phyloP scores from a whole-genome alignment of 2,113 vertebrate species.

The Thinocorus orbignyianus region DNA sequence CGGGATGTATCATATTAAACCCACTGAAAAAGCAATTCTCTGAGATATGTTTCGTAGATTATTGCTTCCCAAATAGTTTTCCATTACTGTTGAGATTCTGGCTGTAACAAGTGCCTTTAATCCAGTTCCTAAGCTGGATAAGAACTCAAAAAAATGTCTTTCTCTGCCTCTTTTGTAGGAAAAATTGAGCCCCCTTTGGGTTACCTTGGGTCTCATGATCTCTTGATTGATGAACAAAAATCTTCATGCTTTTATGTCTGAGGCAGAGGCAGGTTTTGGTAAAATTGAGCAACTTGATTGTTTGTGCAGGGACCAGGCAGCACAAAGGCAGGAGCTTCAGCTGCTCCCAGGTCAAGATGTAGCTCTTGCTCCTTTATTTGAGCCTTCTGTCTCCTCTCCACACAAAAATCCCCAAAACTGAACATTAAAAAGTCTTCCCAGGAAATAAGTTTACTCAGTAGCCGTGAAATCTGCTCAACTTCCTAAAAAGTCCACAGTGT shows the following conservation, averaged over 20 bases:
- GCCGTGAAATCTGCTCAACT: not conserved
- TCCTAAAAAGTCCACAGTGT: not conserved
- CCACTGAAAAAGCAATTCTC: not conserved
- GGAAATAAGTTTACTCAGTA: not conserved
- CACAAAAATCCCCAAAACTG: too few species aligned
- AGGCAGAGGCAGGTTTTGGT: not conserved
- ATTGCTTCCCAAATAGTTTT: constrained; percentile 28
- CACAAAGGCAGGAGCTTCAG: not conserved
- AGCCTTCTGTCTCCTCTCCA: not conserved
- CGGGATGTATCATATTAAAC: not conserved
- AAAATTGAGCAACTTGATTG: not conserved
- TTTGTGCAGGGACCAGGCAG: not conserved
- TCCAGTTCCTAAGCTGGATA: not conserved
- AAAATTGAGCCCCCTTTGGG: not conserved
- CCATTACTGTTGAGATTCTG: not conserved
- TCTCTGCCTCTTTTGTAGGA: not conserved
- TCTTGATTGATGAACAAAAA: not conserved
- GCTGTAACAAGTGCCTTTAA: not conserved
- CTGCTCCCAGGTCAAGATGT: not conserved
- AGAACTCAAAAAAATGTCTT: not conserved
- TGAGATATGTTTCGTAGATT: not conserved
- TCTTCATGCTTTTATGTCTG: not conserved
- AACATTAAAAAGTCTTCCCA: not conserved
- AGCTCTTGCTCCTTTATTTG: not conserved
- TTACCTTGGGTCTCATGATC: not conserved